A percentile compares a stretch with the other conserved stretches of the same genome.
These are phyloP conservation scores for Lasiurus borealis DNA, from an alignment of 2,113 vertebrate genomes.

Conservation along the genomic window DNA sequence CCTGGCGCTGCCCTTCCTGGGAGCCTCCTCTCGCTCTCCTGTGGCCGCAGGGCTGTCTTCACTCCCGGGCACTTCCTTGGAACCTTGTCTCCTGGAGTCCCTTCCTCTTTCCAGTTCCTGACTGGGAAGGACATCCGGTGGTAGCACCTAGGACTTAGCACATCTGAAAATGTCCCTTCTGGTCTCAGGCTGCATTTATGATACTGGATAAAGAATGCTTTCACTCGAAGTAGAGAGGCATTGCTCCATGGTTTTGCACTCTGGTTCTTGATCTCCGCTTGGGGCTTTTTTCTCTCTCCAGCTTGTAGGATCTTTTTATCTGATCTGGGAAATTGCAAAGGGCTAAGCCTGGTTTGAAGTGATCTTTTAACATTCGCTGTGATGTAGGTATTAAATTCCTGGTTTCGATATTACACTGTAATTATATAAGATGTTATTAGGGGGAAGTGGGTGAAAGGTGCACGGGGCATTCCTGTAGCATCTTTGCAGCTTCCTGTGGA, in stretches of 20 bases:
- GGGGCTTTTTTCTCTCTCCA: neutral
- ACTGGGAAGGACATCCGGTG: neutral
- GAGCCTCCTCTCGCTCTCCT: neutral
- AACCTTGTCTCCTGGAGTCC: neutral
- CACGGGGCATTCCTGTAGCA: neutral
- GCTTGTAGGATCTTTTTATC: neutral
- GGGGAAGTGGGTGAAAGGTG: neutral
- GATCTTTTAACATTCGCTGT: neutral
- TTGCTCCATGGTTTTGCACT: no score
- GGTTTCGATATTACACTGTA: neutral
- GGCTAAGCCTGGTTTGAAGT: neutral
- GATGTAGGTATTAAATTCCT: neutral
- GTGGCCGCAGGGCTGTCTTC: neutral
- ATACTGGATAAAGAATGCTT: neutral
- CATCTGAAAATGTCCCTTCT: conserved; percentile 2
- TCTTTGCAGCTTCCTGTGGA: neutral
- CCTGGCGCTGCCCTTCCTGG: neutral
- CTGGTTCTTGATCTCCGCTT: neutral
- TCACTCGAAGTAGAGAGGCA: neutral
- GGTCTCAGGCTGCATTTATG: neutral
- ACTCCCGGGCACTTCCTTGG: neutral
- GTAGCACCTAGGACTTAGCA: neutral
- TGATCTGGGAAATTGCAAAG: neutral
- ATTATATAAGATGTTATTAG: neutral
- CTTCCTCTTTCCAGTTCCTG: neutral